Evolutionary conservation across 2,888 invertebrate genomes (phyloP).

Genomic region (Leistus spinibarbis): DNA sequence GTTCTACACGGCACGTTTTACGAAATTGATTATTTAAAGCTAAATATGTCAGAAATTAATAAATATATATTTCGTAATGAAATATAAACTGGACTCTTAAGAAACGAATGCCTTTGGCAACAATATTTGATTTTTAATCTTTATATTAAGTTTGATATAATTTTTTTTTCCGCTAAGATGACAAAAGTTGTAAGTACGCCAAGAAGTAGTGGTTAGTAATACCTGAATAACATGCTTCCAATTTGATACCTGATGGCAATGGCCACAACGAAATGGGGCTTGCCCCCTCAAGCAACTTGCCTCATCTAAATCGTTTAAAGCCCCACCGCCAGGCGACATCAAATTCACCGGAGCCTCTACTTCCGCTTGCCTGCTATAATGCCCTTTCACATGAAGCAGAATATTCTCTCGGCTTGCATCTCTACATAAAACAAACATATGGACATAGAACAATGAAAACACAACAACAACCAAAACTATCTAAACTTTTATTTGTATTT

Average conservation of each 20-base stretch:
- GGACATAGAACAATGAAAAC: neutral
- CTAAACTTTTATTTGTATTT: neutral
- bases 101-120: neutral
- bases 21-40: no score
- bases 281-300: conserved; percentile 62
- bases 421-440: conserved; percentile 53
- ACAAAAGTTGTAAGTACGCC: conserved; percentile 41
- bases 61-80: no score
- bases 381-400: conserved; percentile 69
- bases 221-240: conserved; percentile 89
- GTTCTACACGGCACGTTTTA: no score
- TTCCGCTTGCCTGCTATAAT: conserved; percentile 59
- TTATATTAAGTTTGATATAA: no score
- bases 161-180: conserved; percentile 13
- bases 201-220: conserved; percentile 56
- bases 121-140: neutral
- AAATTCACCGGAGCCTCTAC: conserved; percentile 34
- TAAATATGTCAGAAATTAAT: no score
- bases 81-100: no score
- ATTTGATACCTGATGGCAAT: conserved; percentile 81
- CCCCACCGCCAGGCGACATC: neutral
- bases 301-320: conserved; percentile 58
- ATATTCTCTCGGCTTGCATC: conserved; percentile 70
- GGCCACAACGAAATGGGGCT: conserved; percentile 73
- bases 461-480: conserved; percentile 50